Evolutionary conservation across 2,113 vertebrate species (phyloP).

Genomic region (Gymnarchus niloticus): DNA sequence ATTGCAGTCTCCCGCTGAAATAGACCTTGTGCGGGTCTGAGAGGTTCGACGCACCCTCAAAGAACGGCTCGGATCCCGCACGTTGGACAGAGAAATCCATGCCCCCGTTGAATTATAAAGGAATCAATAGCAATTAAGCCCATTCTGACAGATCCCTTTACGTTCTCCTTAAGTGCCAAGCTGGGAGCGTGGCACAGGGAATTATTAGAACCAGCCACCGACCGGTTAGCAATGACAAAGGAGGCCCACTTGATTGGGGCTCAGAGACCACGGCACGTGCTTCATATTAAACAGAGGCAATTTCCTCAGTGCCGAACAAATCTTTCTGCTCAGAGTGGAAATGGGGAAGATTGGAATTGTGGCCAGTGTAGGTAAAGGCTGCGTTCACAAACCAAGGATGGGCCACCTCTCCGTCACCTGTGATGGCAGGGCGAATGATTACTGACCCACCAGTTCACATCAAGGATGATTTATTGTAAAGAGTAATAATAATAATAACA

Average conservation of each 20-base stretch:
- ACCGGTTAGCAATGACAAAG: conserved; percentile 34
- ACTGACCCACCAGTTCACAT: conserved; percentile 51
- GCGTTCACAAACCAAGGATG: conserved; percentile 10
- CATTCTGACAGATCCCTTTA: conserved; percentile 28
- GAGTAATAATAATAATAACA: conserved; percentile 50
- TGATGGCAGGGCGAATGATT: conserved; percentile 24
- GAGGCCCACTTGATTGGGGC: conserved; percentile 38
- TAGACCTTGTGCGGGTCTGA: conserved; percentile 1
- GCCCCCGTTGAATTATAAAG: conserved; percentile 25
- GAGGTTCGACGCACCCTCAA: background rate
- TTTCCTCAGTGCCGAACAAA: conserved; percentile 23
- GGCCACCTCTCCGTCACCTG: background rate
- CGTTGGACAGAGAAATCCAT: conserved; percentile 21
- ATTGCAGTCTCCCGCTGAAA: background rate
- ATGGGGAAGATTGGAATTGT: conserved; percentile 4
- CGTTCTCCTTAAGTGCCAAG: conserved; percentile 21
- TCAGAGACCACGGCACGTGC: conserved; percentile 29
- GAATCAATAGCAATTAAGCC: conserved; percentile 41
- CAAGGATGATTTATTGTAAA: conserved; percentile 56
- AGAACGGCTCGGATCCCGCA: background rate
- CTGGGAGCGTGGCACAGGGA: conserved; percentile 26
- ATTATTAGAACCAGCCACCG: conserved; percentile 35
- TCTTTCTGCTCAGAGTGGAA: background rate
- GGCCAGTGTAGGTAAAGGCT: background rate
- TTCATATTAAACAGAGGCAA: conserved; percentile 39